phyloP scores from a whole-genome alignment of 2,113 vertebrate genomes.

The Ondatra zibethicus region DNA sequence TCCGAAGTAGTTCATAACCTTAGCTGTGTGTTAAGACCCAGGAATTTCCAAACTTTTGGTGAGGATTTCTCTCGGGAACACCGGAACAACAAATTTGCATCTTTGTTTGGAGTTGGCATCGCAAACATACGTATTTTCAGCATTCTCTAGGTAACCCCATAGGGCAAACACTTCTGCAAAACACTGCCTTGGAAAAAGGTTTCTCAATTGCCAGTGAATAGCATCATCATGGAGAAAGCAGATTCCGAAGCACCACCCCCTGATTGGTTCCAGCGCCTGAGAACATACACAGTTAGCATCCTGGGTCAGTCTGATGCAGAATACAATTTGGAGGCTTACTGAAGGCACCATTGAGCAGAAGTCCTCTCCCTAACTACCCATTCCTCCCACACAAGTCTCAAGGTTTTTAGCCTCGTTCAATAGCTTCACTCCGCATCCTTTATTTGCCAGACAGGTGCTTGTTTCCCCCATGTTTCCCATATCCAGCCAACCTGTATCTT shows the following conservation, averaged over 20 bases:
- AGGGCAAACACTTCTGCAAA: background rate
- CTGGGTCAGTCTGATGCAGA: background rate
- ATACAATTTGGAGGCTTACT: background rate
- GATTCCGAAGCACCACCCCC: background rate
- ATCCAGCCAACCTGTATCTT: background rate
- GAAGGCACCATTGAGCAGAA: background rate
- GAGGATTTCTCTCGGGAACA: background rate
- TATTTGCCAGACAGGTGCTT: background rate
- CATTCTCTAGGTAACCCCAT: background rate
- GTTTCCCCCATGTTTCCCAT: conserved; percentile 44
- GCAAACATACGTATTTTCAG: background rate
- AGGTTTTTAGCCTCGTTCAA: background rate
- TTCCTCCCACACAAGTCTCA: background rate
- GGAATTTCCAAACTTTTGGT: background rate
- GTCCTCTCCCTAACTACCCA: background rate
- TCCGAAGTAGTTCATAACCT: background rate
- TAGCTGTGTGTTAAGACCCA: background rate
- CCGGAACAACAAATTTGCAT: background rate
- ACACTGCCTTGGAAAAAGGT: background rate
- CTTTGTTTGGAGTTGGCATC: background rate
- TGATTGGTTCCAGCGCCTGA: background rate
- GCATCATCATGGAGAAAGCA: background rate
- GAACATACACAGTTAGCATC: background rate
- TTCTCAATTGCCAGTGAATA: background rate
- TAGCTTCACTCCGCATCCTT: conserved; percentile 59